Evolutionary conservation across 2,113 vertebrate genomes (phyloP), one percentile per base, ranked within the genome.

Genomic region (Silurus asotus): DNA sequence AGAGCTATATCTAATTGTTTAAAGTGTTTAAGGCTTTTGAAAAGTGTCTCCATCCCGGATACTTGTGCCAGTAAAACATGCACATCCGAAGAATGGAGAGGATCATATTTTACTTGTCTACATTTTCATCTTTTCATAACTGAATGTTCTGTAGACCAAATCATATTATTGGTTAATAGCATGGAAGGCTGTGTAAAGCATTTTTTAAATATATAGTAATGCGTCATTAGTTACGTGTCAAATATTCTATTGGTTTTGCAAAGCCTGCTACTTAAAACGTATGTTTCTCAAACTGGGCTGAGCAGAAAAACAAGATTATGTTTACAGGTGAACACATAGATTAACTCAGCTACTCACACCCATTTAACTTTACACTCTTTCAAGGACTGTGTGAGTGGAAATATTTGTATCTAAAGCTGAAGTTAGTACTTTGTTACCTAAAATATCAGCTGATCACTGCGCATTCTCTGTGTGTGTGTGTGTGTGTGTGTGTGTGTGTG

Each of bases 401-500:
- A 17, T 53, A 17, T 58, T 70, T 58, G 37, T 45, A 45, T 17
- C 19, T 83, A 58, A 23, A 7, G n/a, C 6, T 65, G 0, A 0
- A 48, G 2, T 56, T 25, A n/a, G 37, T 37, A 8, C 8, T 48
- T 11, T 25, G 49, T 15, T 10, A 49, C 28, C 11, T 61, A 23
- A 61, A 48, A 17, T 6, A 45, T 69, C 28, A 58, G 23, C 65
- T 37, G 72, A 51, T 81, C n/a, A 75, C n/a, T 81, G 17, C 62
- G 13, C 69, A 72, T 48, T 5, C 37, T 20, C 0, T 49, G 8
- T 74, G 45, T 69, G 4, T 69, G 28, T 79, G 53, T 88, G n/a
- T 78, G 37, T 67, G 25, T 85, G 67, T 17, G n/a, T 84, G 17
- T 81, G n/a, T 74, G 55, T 77, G 58, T 88, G n/a, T 78, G 37